Base-by-base conservation (phyloP, 2,113 vertebrate genomes). In the Barnardius zonarius region DNA sequence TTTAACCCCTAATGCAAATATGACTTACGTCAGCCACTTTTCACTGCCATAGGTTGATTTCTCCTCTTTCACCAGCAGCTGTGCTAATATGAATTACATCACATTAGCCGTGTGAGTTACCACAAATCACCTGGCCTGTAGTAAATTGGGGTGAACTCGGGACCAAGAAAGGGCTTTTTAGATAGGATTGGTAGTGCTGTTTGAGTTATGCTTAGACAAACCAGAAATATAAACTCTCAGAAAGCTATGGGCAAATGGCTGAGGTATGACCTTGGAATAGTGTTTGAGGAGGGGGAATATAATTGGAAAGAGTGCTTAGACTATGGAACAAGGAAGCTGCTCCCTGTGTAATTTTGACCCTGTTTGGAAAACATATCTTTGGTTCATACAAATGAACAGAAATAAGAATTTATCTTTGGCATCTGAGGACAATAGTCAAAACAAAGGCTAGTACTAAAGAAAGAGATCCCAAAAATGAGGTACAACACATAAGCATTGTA, bases 61-160 rank as follows among this genome's bases (percentile, higher is more conserved):
- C 61, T 88, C 11, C n/a, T 88, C 63, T 68, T 91, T 88, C 62
- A 41, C 43, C 2, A 2, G 48, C 62, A 91, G 83, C 66, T 82
- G 62, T 91, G 46, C 12, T 89, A 79, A 43, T 61, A 75, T 61
- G 66, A 89, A 78, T 91, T 88, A 61, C 66, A 78, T 84, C 51
- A 86, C 64, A 68, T 55, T 92, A 68, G 22, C 33, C 2, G 1
- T 25, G 13, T 2, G 5, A 95, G 33, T 72, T 87, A 72, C 27
- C 35, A 87, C 94, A 95, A 86, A 93, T 92, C 77, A 92, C 35
- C 24, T 75, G 62, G 27, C 66, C 74, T 93, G 13, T 35, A 43
- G 86, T 64, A 91, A 93, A 92, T 8, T 57, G 66, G 27, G 55
- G 30, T 91, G 69, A 95, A 72, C 39, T 84, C 28, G 27, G 79